phyloP scores from a whole-genome alignment of 2,888 invertebrate genomes.

The Pyrocoelia pectoralis region DNA sequence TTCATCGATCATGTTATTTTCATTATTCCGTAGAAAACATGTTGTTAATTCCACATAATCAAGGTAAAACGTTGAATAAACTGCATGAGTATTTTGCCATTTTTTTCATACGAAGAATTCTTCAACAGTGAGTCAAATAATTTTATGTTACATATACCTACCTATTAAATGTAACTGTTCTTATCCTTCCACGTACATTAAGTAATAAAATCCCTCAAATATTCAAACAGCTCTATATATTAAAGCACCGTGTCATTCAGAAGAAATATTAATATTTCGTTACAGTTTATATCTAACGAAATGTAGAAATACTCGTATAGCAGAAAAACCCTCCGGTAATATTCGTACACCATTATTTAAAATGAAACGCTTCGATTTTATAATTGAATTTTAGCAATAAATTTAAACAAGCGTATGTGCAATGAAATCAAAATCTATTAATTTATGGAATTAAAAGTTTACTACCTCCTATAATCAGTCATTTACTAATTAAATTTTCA shows the following conservation, averaged over 20 bases:
- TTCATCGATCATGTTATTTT: too few species aligned
- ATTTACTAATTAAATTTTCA: slow-evolving; percentile 7
- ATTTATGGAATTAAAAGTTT: slow-evolving; percentile 2
- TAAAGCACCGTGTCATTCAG: not conserved
- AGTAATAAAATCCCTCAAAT: not conserved
- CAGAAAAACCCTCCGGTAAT: not conserved
- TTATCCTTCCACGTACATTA: not conserved
- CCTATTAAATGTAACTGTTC: not conserved
- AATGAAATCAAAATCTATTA: slow-evolving; percentile 2
- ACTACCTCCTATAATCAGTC: not conserved
- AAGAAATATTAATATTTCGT: slow-evolving; percentile 5
- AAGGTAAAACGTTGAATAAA: too few species aligned
- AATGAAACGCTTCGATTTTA: not conserved
- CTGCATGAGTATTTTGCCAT: too few species aligned
- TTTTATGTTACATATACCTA: too few species aligned
- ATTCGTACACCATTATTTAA: slow-evolving; percentile 13
- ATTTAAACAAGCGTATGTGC: slow-evolving; percentile 6
- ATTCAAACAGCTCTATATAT: not conserved
- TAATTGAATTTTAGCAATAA: slow-evolving; percentile 13
- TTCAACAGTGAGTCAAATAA: too few species aligned
- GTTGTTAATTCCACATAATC: too few species aligned
- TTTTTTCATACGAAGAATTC: too few species aligned
- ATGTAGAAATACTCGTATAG: not conserved
- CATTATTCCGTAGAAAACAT: too few species aligned
- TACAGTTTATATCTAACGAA: slow-evolving; percentile 1